Percentiles rank a stretch among this genome's conserved stretches.
Conservation (phyloP, 2,113 vertebrate genomes). For the Actenoides lindsayi region DNA sequence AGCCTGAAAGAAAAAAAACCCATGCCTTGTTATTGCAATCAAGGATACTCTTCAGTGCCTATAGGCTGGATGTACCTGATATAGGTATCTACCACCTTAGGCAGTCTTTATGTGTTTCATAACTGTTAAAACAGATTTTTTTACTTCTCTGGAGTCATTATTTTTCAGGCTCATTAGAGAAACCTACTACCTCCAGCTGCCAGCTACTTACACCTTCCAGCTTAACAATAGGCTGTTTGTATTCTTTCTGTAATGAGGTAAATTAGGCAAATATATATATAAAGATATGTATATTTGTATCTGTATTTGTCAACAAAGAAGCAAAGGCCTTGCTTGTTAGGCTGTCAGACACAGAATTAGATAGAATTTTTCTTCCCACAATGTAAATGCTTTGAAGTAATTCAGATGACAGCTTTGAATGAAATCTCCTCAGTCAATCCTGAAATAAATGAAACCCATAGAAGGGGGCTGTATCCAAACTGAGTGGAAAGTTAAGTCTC, state of each 20-base stretch:
- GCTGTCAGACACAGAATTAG: not conserved
- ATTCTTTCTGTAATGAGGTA: not conserved
- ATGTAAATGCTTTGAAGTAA: not conserved
- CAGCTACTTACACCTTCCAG: not conserved
- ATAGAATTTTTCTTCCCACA: not conserved
- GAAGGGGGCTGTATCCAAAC: not conserved
- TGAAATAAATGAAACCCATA: not conserved
- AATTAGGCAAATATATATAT: not conserved
- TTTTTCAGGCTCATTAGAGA: not conserved
- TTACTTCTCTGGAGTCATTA: not conserved
- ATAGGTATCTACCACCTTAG: not conserved
- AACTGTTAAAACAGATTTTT: not conserved
- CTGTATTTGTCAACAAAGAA: not conserved
- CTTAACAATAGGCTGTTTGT: not conserved
- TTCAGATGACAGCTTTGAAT: not conserved
- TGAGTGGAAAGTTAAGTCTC: not conserved
- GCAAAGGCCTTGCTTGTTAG: not conserved
- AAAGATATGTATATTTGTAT: not conserved
- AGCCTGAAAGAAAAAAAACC: not conserved
- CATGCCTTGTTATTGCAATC: not conserved
- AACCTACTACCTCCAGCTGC: not conserved
- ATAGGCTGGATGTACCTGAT: not conserved
- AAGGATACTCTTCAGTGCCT: not conserved
- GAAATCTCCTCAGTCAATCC: not conserved
- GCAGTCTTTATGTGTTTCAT: not conserved